Evolutionary conservation across 2,797 vertebrate species (phyloP).

Genomic region (Triplophysa bombifrons): DNA sequence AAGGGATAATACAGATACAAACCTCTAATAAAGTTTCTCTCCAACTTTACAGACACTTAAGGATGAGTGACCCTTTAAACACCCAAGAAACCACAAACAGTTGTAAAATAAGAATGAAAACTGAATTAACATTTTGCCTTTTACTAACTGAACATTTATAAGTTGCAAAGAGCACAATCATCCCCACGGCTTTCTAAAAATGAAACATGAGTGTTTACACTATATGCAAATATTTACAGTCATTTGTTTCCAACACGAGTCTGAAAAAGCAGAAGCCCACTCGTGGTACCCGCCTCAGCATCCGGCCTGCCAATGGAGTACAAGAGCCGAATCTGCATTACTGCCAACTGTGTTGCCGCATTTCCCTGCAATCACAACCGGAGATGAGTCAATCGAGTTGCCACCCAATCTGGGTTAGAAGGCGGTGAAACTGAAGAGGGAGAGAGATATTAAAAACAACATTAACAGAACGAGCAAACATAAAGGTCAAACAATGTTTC

Average conservation of each 20-base stretch:
- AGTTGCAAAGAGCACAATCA: neutral
- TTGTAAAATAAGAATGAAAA: neutral
- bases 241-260: constrained; percentile 29
- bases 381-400: constrained; percentile 12
- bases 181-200: constrained; percentile 7
- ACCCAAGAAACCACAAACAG: no score
- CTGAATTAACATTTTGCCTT: neutral
- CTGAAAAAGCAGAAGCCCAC: constrained; percentile 32
- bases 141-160: constrained; percentile 3
- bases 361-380: neutral
- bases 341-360: constrained; percentile 12
- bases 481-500: no score
- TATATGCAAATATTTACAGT: constrained; percentile 35
- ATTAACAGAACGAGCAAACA: no score
- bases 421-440: no score
- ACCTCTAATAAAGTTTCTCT: no score
- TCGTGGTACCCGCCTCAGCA: constrained; percentile 24
- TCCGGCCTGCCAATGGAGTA: constrained; percentile 6
- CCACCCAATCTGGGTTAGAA: neutral
- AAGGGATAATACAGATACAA: no score
- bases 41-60: no score
- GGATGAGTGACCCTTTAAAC: no score
- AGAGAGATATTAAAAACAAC: no score
- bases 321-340: neutral
- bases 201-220: constrained; percentile 2